Evolutionary conservation across 2,113 vertebrate species (phyloP).

Genomic region (Pseudopodoces humilis): DNA sequence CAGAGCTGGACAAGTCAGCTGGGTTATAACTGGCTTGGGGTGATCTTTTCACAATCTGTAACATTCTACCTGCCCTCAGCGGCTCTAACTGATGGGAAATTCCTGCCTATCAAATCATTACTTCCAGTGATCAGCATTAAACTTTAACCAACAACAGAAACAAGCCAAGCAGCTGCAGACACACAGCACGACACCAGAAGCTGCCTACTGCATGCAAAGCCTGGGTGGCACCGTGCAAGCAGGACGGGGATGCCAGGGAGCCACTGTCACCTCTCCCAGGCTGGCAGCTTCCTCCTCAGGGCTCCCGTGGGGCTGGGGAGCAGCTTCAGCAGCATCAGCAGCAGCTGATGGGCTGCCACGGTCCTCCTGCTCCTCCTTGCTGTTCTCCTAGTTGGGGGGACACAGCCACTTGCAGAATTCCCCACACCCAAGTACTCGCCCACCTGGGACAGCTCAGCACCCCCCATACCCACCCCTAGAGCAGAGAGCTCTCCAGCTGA

Average conservation of each 20-base stretch:
- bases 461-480: fast-evolving
- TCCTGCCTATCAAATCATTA: background rate
- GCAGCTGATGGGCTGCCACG: constrained; percentile 30
- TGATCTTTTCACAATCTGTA: background rate
- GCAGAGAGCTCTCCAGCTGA: background rate
- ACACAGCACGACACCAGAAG: background rate
- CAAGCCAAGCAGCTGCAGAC: background rate
- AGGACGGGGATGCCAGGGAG: background rate
- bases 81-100: background rate
- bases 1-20: background rate
- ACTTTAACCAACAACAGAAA: background rate
- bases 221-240: background rate
- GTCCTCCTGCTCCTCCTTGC: constrained; percentile 53
- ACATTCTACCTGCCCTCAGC: background rate
- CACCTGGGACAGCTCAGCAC: no score
- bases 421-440: fast-evolving
- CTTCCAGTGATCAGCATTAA: fast-evolving
- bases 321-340: constrained; percentile 72
- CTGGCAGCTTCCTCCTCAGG: constrained; percentile 72
- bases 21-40: background rate
- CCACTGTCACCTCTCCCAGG: constrained; percentile 58
- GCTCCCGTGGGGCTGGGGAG: constrained; percentile 63
- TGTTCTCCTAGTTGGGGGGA: constrained; percentile 66
- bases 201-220: background rate
- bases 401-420: background rate